Base-by-base conservation (phyloP, 2,113 vertebrate genomes). In the Alligator mississippiensis region DNA sequence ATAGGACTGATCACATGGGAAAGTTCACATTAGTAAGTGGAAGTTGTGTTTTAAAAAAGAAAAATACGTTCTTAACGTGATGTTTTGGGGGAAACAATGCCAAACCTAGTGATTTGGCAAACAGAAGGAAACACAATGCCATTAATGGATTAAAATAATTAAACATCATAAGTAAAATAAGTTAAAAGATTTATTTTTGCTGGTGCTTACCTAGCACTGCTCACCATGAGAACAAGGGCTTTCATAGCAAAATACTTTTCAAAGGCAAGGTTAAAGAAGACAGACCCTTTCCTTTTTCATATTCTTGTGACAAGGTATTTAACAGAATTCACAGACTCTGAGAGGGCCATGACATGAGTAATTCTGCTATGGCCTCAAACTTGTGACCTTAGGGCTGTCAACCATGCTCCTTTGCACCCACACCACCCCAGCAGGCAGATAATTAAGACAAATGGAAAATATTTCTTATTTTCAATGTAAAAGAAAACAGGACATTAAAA, bases 121-220 rank as follows among this genome's bases (percentile, higher is more conserved):
- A 94, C 79, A 7, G 76, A 88, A 97, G 84, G 92, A 96, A 91
- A 94, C 84, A 90, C 77, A 96, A 90, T 95, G 89, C 84, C 88
- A 83, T 88, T 83, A 92, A 83, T 85, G 95, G 84, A 96, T 97
- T 89, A 96, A 91, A 94, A 93, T 90, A 89, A 97, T 95, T 93
- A 96, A 96, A 90, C 58, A 91, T 2, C 89, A 81, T 86, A 96
- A 85, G 96, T 84, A 93, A 83, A 80, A 87, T 95, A 90, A 90
- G 58, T 94, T n/a, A 93, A 90, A 93, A 91, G 88, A 82, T 34
- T 96, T 93, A 77, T 2, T 4, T 96, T 80, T 94, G 90, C 85
- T 95, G 76, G 95, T 92, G 90, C 68, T 72, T 96, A 88, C 91
- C 80, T 90, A 92, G 84, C 59, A 84, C 87, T 93, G 72, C 68